A percentile compares a stretch with the other conserved stretches of the same genome.
phyloP scores from a whole-genome alignment of 2,797 vertebrate species.

The Lates japonicus region DNA sequence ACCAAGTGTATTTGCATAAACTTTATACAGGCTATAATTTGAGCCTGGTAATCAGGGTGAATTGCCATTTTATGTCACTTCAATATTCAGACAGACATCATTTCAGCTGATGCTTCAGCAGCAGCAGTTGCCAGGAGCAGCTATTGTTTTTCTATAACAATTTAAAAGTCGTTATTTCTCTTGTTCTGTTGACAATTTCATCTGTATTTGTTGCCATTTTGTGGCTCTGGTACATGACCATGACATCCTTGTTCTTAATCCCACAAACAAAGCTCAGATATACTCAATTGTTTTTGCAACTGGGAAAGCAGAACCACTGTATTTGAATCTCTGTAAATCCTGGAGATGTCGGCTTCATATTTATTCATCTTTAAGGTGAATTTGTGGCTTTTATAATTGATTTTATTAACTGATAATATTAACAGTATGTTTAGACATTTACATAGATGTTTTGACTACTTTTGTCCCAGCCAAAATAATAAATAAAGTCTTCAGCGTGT shows the following conservation, averaged over 20 bases:
- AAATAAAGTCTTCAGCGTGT: neutral
- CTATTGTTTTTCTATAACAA: neutral
- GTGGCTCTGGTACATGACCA: conserved; percentile 1
- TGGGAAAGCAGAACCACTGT: neutral
- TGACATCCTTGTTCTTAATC: conserved; percentile 2
- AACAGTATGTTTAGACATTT: neutral
- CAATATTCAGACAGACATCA: conserved; percentile 10
- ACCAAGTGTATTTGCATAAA: neutral
- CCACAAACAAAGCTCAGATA: neutral
- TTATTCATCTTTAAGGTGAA: neutral
- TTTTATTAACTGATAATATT: neutral
- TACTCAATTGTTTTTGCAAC: neutral
- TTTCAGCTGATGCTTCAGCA: neutral
- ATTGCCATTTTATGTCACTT: neutral
- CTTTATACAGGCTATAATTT: neutral
- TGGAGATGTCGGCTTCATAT: neutral
- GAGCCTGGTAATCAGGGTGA: neutral
- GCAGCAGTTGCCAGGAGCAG: neutral
- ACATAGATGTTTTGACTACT: neutral
- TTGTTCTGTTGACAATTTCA: neutral
- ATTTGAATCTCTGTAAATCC: conserved; percentile 1
- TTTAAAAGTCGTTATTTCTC: neutral
- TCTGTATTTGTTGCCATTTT: neutral
- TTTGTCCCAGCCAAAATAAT: neutral
- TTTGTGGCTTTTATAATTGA: neutral